Evolutionary conservation across 2,888 invertebrate species (phyloP).

Genomic region (Asteroscopus sphinx): DNA sequence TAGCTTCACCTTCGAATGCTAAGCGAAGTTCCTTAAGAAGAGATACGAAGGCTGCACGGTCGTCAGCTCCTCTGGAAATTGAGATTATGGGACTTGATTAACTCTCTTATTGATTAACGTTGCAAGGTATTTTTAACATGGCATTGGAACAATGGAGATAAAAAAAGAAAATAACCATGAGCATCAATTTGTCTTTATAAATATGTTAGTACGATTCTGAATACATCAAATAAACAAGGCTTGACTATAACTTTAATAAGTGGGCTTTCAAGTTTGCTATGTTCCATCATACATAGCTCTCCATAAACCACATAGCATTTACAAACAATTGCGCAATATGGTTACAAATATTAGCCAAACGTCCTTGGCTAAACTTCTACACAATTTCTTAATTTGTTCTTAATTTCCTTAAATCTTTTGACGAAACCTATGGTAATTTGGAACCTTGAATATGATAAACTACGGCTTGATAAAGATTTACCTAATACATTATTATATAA

Average conservation of each 20-base stretch:
- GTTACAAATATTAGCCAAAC: slow-evolving; percentile 19
- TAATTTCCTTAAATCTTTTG: slow-evolving; percentile 32
- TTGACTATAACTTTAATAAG: too few relatives aligned
- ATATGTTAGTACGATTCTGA: too few relatives aligned
- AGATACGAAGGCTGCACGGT: slow-evolving; percentile 95
- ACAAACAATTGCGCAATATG: slow-evolving; percentile 23
- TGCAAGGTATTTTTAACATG: too few relatives aligned
- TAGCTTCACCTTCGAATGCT: slow-evolving; percentile 97
- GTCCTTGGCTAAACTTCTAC: slow-evolving; percentile 10
- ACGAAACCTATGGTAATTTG: slow-evolving; percentile 31
- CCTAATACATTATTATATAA: slow-evolving; percentile 23
- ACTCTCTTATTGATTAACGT: too few relatives aligned
- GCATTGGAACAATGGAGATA: too few relatives aligned
- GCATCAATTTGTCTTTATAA: too few relatives aligned
- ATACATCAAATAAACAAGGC: too few relatives aligned
- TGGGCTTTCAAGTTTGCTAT: slow-evolving; percentile 10
- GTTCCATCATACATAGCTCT: too few relatives aligned
- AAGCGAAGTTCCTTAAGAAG: slow-evolving; percentile 96
- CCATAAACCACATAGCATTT: too few relatives aligned
- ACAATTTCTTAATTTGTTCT: slow-evolving; percentile 36
- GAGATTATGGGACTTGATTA: background rate
- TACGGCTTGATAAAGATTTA: slow-evolving; percentile 8
- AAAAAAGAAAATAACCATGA: too few relatives aligned
- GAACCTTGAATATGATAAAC: slow-evolving; percentile 22
- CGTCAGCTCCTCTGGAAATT: slow-evolving; percentile 94